Conservation (phyloP, 2,888 invertebrate species). For the Spodoptera exigua region DNA sequence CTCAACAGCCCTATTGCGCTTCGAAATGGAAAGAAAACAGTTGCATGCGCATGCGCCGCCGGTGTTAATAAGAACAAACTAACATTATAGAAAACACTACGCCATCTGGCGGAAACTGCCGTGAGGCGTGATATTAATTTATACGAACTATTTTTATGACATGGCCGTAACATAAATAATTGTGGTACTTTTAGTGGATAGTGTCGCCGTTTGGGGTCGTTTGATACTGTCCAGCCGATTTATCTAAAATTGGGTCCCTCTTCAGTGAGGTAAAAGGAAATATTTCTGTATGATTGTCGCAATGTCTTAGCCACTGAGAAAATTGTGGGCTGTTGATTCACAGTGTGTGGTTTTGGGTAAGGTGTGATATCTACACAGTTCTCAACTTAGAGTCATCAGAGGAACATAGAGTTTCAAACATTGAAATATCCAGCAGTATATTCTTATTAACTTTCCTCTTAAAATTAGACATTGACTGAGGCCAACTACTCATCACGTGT, state of each 20-base stretch:
- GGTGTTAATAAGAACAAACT: conserved; percentile 74
- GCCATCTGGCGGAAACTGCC: conserved; percentile 78
- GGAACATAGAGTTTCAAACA: no score
- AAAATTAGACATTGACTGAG: not conserved
- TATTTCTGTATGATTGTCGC: no score
- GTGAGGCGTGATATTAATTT: conserved; percentile 50
- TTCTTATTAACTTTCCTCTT: no score
- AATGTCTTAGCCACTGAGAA: no score
- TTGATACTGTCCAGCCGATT: not conserved
- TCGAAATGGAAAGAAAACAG: conserved; percentile 80
- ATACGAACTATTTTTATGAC: conserved; percentile 40
- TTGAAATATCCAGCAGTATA: no score
- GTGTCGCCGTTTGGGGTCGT: conserved; percentile 21
- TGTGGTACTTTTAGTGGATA: conserved; percentile 19
- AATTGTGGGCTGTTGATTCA: no score
- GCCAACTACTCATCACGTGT: conserved; percentile 5
- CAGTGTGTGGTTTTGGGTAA: no score
- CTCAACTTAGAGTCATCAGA: no score
- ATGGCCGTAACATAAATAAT: conserved; percentile 28
- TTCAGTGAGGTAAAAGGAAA: no score
- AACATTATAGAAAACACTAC: conserved; percentile 60
- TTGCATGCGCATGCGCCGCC: conserved; percentile 67
- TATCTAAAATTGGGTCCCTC: no score
- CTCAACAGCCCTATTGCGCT: conserved; percentile 63
- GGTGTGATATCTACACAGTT: no score